phyloP scores from a whole-genome alignment of 2,113 vertebrate genomes.

The Mandrillus leucophaeus region DNA sequence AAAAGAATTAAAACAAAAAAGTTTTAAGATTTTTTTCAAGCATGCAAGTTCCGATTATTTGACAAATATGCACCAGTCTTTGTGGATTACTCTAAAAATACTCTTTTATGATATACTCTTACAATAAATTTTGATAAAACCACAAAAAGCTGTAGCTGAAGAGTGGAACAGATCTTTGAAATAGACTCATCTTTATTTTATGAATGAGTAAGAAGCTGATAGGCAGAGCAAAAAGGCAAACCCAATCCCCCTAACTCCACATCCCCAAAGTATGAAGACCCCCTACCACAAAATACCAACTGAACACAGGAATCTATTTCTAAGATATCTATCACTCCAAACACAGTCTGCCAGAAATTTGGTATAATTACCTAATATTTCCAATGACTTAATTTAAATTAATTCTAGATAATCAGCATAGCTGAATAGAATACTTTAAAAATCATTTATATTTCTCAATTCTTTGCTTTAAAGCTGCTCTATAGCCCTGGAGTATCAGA shows the following conservation, averaged over 20 bases:
- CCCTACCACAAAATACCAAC: neutral
- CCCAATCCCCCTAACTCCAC: neutral
- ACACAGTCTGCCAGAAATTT: neutral
- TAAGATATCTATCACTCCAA: neutral
- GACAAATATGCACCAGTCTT: neutral
- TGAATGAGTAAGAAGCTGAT: neutral
- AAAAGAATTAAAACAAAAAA: neutral
- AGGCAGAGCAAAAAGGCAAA: neutral
- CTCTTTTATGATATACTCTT: neutral
- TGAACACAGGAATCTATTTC: neutral
- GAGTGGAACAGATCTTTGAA: neutral
- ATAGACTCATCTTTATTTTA: neutral
- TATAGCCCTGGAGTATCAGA: neutral
- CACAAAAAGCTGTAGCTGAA: neutral
- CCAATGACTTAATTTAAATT: neutral
- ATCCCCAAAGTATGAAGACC: neutral
- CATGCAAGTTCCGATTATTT: neutral
- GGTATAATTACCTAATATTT: neutral
- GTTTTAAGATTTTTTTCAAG: neutral
- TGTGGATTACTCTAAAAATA: conserved; percentile 13
- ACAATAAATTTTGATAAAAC: neutral
- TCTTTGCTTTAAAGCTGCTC: neutral
- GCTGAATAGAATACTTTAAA: neutral
- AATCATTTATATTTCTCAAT: neutral
- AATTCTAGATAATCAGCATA: neutral